Conservation (phyloP, 1,140 invertebrate genomes). For the Chlorops oryzae region DNA sequence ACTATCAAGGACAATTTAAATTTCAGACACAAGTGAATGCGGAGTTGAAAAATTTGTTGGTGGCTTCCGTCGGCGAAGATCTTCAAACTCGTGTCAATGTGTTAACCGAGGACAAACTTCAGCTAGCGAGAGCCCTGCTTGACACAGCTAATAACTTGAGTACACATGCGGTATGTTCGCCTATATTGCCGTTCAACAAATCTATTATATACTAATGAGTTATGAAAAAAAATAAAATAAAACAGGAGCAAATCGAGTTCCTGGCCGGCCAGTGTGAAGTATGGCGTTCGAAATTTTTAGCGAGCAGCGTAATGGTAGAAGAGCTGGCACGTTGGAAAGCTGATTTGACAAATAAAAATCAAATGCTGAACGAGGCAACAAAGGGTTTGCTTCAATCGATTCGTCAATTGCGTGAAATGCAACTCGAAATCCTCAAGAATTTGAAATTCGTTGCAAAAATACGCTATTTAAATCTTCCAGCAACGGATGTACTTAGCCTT, state of each 20-base stretch:
- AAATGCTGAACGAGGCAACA: constrained; percentile 67
- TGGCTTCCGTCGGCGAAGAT: constrained; percentile 91
- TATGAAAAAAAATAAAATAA: too few species aligned
- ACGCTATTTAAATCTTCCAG: constrained; percentile 38
- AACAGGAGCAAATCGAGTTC: constrained; percentile 80
- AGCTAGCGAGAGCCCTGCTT: constrained; percentile 75
- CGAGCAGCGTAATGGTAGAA: constrained; percentile 87
- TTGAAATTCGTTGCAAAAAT: constrained; percentile 47
- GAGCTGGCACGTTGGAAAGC: constrained; percentile 81
- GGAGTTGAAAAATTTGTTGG: constrained; percentile 85
- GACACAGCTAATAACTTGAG: constrained; percentile 77
- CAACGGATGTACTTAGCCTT: constrained; percentile 48
- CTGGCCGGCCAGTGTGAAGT: constrained; percentile 89
- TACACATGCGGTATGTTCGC: constrained; percentile 75
- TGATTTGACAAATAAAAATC: constrained; percentile 65
- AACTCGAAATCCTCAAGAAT: constrained; percentile 64
- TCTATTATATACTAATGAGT: too few species aligned
- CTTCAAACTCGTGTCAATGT: constrained; percentile 80
- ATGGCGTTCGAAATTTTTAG: constrained; percentile 92
- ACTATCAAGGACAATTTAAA: constrained; percentile 64
- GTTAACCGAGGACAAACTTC: constrained; percentile 83
- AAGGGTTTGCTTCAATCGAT: constrained; percentile 70
- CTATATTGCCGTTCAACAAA: too few species aligned
- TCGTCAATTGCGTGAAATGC: constrained; percentile 61
- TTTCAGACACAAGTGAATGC: constrained; percentile 79